A percentile compares a stretch with the other conserved stretches of the same genome.
Conservation (phyloP, 2,888 invertebrate genomes). For the Eupsilia transversa region DNA sequence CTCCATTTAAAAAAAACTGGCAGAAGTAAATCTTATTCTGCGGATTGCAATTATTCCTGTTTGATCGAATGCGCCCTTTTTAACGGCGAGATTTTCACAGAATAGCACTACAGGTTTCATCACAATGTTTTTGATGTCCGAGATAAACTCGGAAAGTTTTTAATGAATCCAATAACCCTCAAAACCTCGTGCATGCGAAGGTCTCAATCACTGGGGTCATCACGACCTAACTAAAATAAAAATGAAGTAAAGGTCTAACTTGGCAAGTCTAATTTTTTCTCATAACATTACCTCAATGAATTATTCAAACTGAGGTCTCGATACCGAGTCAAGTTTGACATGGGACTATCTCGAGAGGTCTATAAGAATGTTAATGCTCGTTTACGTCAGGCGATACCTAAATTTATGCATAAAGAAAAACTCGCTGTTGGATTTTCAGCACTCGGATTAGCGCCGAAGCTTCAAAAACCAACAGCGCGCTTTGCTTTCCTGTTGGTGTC, state of each 20-base stretch:
- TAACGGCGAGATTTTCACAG: no score
- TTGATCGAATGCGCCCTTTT: no score
- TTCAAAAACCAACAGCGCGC: no score
- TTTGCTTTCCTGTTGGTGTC: not conserved
- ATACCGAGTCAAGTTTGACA: conserved; percentile 34
- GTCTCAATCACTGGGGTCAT: not conserved
- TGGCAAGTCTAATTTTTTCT: conserved; percentile 7
- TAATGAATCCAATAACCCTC: not conserved
- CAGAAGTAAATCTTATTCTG: no score
- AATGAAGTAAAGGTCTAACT: not conserved
- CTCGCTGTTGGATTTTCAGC: not conserved
- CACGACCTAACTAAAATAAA: conserved; percentile 3
- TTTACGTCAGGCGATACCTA: not conserved
- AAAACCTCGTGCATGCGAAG: not conserved
- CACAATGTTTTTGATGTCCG: not conserved
- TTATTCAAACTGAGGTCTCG: conserved; percentile 49
- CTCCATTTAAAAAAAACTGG: no score
- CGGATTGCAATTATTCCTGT: no score
- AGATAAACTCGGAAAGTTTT: not conserved
- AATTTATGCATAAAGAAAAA: not conserved
- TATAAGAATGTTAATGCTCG: conserved; percentile 9
- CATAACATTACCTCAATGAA: conserved; percentile 33
- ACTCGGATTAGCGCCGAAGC: not conserved
- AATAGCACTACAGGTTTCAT: no score
- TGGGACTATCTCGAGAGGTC: conserved; percentile 26